These are phyloP conservation scores for Nicator chloris DNA, from an alignment of 2,113 vertebrate genomes.

Conservation along the genomic window DNA sequence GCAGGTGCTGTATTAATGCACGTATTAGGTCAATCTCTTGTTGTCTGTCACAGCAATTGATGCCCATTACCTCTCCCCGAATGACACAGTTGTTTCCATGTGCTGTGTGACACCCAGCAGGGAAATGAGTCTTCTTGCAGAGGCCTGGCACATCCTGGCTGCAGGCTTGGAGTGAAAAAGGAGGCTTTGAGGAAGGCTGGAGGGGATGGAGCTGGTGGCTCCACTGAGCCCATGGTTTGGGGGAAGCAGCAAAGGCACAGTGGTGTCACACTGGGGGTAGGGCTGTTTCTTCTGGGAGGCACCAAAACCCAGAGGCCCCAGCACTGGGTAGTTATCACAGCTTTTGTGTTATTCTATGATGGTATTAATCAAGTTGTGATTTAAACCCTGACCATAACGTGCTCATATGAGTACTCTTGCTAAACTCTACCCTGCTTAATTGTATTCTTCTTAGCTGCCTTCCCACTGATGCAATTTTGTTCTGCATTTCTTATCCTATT, in stretches of 20 bases:
- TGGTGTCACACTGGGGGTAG: rapidly evolving
- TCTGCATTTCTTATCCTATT: neutral
- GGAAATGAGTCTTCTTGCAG: neutral
- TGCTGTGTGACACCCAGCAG: neutral
- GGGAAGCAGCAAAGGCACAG: neutral
- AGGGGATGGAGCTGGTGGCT: neutral
- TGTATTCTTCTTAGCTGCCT: neutral
- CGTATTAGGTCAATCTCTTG: neutral
- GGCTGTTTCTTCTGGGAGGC: neutral
- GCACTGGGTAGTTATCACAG: neutral
- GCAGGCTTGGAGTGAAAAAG: neutral
- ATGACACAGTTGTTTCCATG: neutral
- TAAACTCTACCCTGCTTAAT: neutral
- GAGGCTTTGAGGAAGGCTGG: neutral
- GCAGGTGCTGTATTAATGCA: neutral
- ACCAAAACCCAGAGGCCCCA: neutral
- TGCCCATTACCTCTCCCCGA: neutral
- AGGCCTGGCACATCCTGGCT: neutral
- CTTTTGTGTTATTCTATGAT: neutral
- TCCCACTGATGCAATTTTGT: neutral
- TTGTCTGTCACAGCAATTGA: neutral
- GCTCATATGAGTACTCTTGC: neutral
- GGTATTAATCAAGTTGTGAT: neutral
- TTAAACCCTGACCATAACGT: neutral
- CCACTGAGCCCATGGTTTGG: rapidly evolving